phyloP scores from a whole-genome alignment of 2,113 vertebrate species.

The Pachycephala philippinensis region DNA sequence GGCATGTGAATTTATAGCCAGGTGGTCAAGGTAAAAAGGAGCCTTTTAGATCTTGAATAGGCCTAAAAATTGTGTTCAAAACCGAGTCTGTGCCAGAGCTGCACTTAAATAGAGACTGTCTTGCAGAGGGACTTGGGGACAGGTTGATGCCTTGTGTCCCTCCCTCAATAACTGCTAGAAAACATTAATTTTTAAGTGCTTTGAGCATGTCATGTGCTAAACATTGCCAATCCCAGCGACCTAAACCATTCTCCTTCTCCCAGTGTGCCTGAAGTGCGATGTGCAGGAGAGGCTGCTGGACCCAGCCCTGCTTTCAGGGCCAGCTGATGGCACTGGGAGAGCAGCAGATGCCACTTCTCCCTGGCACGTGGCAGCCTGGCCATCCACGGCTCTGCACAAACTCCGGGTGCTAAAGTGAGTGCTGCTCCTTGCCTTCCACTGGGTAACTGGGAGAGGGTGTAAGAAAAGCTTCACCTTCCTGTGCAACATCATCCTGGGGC shows the following conservation, averaged over 20 bases:
- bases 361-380: conserved; percentile 72
- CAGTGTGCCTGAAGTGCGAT: conserved; percentile 92
- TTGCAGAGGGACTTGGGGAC: background rate
- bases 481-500: background rate
- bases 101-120: background rate
- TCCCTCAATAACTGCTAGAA: background rate
- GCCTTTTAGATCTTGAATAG: background rate
- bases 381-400: conserved; percentile 51
- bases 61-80: background rate
- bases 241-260: background rate
- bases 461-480: background rate
- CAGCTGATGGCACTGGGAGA: conserved; percentile 61
- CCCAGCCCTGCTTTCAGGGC: conserved; percentile 80
- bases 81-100: background rate
- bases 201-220: background rate
- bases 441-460: background rate
- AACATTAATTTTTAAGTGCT: background rate
- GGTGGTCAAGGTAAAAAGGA: background rate
- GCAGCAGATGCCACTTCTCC: conserved; percentile 68
- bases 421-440: accelerated
- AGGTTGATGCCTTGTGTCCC: background rate
- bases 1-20: background rate
- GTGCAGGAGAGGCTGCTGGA: conserved; percentile 88
- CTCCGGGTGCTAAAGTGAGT: conserved; percentile 83
- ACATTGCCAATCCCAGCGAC: background rate